Evolutionary conservation across 2,113 vertebrate genomes (phyloP).

Genomic region (Hemicordylus capensis): DNA sequence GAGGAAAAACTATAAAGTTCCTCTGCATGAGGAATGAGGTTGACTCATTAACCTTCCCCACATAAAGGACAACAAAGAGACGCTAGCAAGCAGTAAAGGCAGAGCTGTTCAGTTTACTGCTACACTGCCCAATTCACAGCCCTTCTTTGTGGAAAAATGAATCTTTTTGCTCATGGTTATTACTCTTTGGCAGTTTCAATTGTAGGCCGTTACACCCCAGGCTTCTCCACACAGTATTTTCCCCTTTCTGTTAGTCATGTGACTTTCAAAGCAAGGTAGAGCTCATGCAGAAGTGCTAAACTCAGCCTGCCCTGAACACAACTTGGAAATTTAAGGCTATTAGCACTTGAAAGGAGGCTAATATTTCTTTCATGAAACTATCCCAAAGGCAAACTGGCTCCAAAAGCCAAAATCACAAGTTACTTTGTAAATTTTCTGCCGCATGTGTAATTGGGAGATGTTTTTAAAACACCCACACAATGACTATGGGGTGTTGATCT

Average conservation of each 20-base stretch:
- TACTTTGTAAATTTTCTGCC: conserved; percentile 65
- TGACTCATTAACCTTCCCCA: conserved; percentile 56
- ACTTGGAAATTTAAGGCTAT: conserved; percentile 57
- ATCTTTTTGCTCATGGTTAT: conserved; percentile 34
- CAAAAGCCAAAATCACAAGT: conserved; percentile 52
- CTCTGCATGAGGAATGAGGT: conserved; percentile 46
- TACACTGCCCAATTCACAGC: conserved; percentile 43
- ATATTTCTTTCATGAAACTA: conserved; percentile 56
- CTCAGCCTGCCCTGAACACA: conserved; percentile 30
- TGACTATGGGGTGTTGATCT: conserved; percentile 62
- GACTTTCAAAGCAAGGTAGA: conserved; percentile 31
- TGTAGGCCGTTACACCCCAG: not conserved
- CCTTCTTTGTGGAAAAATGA: conserved; percentile 13
- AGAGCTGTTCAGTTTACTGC: conserved; percentile 33
- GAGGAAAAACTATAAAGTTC: conserved; percentile 54
- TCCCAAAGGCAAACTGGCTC: conserved; percentile 58
- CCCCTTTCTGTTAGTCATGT: conserved; percentile 9
- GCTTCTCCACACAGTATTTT: conserved; percentile 5
- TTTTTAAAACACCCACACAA: conserved; percentile 49
- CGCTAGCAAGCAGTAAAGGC: conserved; percentile 38
- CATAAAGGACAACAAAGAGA: conserved; percentile 56
- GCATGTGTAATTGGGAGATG: conserved; percentile 50
- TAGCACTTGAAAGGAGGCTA: conserved; percentile 62
- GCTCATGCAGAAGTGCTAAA: conserved; percentile 44
- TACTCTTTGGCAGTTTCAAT: conserved; percentile 41